These are phyloP conservation scores for Brachypalpus laphriformis DNA, from an alignment of 2,888 invertebrate species.

Conservation along the genomic window DNA sequence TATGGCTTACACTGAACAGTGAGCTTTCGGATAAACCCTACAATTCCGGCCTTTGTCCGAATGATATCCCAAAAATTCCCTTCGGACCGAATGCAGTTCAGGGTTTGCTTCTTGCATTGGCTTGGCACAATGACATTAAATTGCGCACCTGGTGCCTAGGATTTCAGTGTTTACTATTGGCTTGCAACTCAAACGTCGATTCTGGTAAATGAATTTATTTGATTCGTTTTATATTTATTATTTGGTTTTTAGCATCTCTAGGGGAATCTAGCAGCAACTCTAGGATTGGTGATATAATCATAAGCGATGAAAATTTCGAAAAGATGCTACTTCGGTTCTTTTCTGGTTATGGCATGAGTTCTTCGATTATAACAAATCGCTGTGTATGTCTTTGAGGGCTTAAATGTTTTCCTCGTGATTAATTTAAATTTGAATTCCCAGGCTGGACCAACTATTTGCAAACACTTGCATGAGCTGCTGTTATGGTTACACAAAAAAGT, in stretches of 20 bases:
- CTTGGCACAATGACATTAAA: constrained; percentile 87
- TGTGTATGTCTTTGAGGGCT: constrained; percentile 78
- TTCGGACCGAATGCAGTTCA: constrained; percentile 87
- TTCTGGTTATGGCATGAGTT: constrained; percentile 85
- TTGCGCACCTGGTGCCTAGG: constrained; percentile 90
- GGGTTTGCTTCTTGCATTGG: constrained; percentile 86
- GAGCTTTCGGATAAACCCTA: constrained; percentile 82
- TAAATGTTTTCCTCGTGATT: neutral
- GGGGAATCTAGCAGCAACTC: constrained; percentile 78
- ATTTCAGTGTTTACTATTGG: constrained; percentile 88
- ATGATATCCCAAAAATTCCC: constrained; percentile 86
- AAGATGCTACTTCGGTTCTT: constrained; percentile 86
- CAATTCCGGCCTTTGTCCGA: constrained; percentile 84
- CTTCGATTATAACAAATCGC: constrained; percentile 81
- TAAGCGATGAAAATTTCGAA: constrained; percentile 86
- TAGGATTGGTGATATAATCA: constrained; percentile 85
- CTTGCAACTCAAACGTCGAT: constrained; percentile 85
- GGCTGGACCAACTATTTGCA: constrained; percentile 91
- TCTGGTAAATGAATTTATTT: constrained; percentile 84
- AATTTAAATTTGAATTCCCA: constrained; percentile 77
- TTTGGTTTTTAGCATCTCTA: constrained; percentile 87
- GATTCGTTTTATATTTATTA: constrained; percentile 88
- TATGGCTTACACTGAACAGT: constrained; percentile 94
- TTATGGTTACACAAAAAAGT: constrained; percentile 87
- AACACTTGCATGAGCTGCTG: constrained; percentile 88